Conservation (phyloP, 2,113 vertebrate genomes). For the Centropus unirufus region DNA sequence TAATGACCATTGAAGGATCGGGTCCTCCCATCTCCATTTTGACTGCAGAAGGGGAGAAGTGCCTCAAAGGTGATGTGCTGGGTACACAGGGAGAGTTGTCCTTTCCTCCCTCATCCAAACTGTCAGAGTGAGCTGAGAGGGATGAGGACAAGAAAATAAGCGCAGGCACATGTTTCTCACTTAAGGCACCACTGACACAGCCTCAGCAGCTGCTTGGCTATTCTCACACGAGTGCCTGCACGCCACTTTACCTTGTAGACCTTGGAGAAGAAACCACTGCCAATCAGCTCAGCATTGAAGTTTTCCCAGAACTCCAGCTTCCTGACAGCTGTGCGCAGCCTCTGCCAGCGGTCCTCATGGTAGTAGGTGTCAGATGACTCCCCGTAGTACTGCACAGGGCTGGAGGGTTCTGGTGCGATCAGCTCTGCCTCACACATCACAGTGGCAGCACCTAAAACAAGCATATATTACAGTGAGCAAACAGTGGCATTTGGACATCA, state of each 20-base stretch:
- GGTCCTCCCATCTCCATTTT: not conserved
- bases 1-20: not conserved
- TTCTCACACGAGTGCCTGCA: not conserved
- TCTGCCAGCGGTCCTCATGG: conserved; percentile 86
- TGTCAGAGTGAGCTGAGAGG: not conserved
- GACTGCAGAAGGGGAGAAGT: not conserved
- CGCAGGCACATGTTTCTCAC: not conserved
- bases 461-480: not conserved
- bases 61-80: not conserved
- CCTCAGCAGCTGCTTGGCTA: not conserved
- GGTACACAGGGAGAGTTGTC: not conserved
- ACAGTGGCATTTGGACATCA: not conserved
- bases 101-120: not conserved
- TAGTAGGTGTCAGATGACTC: conserved; percentile 83
- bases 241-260: conserved; percentile 84
- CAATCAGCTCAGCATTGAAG: conserved; percentile 83
- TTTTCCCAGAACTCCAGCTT: conserved; percentile 92
- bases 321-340: conserved; percentile 83
- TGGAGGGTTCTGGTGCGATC: not conserved
- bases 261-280: conserved; percentile 88
- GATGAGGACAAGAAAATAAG: not conserved
- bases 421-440: conserved; percentile 56
- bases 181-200: not conserved
- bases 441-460: not conserved
- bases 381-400: conserved; percentile 10